Evolutionary conservation across 1,140 invertebrate species (phyloP), one percentile per base, ranked within the genome.

Genomic region (Oreohelix idahoensis): DNA sequence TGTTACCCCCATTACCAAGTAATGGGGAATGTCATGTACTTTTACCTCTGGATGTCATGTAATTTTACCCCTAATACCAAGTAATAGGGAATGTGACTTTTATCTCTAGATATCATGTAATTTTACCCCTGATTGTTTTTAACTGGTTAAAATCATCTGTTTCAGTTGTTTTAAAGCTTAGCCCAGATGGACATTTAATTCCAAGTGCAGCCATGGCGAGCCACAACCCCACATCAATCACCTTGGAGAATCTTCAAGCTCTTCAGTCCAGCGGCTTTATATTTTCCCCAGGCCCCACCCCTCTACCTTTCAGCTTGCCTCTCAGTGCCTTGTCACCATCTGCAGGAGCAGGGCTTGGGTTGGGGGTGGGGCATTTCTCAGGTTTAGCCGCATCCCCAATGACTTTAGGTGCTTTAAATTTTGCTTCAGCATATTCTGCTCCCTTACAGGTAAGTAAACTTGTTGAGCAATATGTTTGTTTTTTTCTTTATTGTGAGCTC

Each of bases 201-300:
- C 77, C 77, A n/a, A 79, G 45, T 42, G 45, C 29, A 5, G 2
- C 17, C 20, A 39, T 79, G 58, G 11, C 75, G 5, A 53, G 11
- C 36, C 15, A 39, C n/a, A 66, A 35, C 35, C 51, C 77, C 2
- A 36, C 53, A 10, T 39, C 77, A 15, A 38, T 79, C 42, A 66
- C 77, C 36, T 29, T 79, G 58, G 77, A 79, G 58, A 79, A 36
- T 45, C 58, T 79, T 1, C 77, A 79, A 42, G 77, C 77, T 8
- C 77, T 79, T 8, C 77, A 79, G 32, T 79, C 77, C 53, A 79
- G 77, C 26, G 77, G 77, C 0, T 69, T 79, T 39, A 15, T 79
- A 26, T 66, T 79, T 49, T 15, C 77, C n/a, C 77, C 51, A 66
- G 77, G 77, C 17, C 77, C 77, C 35, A 17, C 77, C 36, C 58